Percentiles rank a stretch among this genome's conserved stretches.
These are phyloP conservation scores for Hippolais icterina DNA, from an alignment of 2,113 vertebrate genomes.

Conservation along the genomic window DNA sequence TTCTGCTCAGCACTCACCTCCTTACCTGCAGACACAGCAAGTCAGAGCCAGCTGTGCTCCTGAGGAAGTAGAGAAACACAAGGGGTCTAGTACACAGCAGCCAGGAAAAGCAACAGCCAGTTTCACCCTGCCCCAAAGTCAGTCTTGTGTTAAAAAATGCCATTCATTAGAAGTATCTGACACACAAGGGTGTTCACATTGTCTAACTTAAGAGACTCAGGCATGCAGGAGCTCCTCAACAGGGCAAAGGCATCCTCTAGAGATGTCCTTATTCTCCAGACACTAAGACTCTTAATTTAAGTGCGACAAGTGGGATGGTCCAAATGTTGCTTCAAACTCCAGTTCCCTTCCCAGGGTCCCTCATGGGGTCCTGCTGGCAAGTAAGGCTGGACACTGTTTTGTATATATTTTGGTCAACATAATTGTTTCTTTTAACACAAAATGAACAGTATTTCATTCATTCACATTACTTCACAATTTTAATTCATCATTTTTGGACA, in stretches of 20 bases:
- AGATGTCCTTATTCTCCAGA: neutral
- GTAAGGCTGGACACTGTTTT: neutral
- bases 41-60: neutral
- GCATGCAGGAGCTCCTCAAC: neutral
- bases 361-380: neutral
- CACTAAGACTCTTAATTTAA: neutral
- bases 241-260: neutral
- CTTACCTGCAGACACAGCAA: neutral
- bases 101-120: neutral
- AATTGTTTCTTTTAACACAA: neutral
- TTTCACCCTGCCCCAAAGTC: neutral
- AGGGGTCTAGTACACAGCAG: rapidly evolving
- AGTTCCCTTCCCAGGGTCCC: neutral
- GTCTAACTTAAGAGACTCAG: neutral
- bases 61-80: neutral
- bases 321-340: neutral
- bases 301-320: neutral
- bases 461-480: neutral
- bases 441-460: neutral
- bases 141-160: neutral
- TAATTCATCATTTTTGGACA: neutral
- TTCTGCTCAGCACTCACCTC: neutral
- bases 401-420: neutral
- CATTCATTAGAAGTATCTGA: neutral
- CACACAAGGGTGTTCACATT: neutral